A percentile compares a stretch with the other conserved stretches of the same genome.
Conservation (phyloP, 2,888 invertebrate genomes). For the Lacanobia wlatinum region DNA sequence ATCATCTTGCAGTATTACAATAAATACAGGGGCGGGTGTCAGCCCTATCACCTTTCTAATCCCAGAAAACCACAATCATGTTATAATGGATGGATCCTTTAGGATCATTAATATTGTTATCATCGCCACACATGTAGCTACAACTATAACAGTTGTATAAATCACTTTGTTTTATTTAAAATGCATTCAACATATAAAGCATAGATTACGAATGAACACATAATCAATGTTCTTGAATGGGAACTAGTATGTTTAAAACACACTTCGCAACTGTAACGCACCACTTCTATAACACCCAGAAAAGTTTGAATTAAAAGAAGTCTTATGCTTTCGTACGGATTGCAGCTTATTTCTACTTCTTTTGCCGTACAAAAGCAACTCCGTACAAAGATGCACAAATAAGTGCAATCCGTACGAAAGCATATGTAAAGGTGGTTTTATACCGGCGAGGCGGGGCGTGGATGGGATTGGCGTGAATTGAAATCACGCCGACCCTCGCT, state of each 20-base stretch:
- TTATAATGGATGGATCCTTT: not conserved
- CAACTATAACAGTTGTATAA: not conserved
- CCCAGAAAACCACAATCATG: not conserved
- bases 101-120: not conserved
- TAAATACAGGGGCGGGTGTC: not conserved
- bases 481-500: too few species aligned
- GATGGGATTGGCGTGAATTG: too few species aligned
- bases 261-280: conserved; percentile 1
- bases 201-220: conserved; percentile 1
- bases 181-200: conserved; percentile 15
- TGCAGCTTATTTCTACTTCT: too few species aligned
- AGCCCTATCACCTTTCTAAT: not conserved
- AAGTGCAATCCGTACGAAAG: too few species aligned
- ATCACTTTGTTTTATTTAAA: not conserved
- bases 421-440: too few species aligned
- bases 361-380: too few species aligned
- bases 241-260: not conserved
- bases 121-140: not conserved
- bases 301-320: not conserved
- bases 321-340: too few species aligned
- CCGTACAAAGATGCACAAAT: too few species aligned
- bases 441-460: too few species aligned
- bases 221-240: not conserved
- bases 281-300: not conserved
- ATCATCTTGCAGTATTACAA: conserved; percentile 1